Evolutionary conservation across 2,113 vertebrate genomes (phyloP).

Genomic region (Gobiocypris rarus): DNA sequence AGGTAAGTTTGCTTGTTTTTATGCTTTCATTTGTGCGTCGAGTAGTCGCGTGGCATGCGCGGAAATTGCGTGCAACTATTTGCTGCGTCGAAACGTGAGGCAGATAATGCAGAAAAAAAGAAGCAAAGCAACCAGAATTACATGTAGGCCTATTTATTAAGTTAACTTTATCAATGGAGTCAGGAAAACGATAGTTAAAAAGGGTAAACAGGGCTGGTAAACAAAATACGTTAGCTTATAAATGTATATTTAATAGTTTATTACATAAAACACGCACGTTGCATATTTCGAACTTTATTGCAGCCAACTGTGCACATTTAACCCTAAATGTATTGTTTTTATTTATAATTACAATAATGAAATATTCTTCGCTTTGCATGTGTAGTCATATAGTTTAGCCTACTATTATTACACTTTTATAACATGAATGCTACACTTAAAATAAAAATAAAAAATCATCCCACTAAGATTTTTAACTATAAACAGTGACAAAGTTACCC

Average conservation of each 20-base stretch:
- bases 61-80: not conserved
- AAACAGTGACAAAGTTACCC: not conserved
- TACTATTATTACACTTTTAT: not conserved
- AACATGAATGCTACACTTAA: not conserved
- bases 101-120: not conserved
- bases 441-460: not conserved
- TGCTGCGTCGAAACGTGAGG: not conserved
- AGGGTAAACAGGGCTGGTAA: not conserved
- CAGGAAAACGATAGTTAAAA: not conserved
- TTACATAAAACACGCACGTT: not conserved
- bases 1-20: slow-evolving; percentile 32
- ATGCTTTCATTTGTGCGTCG: not conserved
- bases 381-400: not conserved
- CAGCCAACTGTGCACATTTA: too few relatives aligned
- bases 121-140: not conserved
- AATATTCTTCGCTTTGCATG: not conserved
- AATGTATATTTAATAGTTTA: not conserved
- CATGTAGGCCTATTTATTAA: not conserved
- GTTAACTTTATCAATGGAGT: too few relatives aligned
- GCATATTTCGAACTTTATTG: not conserved
- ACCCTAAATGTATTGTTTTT: not conserved
- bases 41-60: slow-evolving; percentile 4
- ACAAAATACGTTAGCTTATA: not conserved
- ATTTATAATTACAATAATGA: not conserved
- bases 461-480: not conserved